Evolutionary conservation across 2,888 invertebrate species (phyloP).

Genomic region (Drosophila infuscata): DNA sequence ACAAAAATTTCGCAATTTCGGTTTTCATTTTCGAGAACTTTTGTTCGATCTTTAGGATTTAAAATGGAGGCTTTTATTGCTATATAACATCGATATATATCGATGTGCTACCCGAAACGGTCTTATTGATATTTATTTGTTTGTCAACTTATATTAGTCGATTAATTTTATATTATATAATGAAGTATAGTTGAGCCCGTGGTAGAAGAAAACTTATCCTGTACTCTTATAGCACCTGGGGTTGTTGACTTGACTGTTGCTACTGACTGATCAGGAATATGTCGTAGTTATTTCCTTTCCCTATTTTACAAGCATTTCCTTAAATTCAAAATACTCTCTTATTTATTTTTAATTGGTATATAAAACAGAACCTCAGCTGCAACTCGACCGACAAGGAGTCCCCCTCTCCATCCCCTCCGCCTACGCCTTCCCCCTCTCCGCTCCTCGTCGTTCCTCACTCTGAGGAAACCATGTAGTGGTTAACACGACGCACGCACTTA

Average conservation of each 20-base stretch:
- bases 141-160: not conserved
- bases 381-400: not conserved
- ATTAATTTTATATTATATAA: not conserved
- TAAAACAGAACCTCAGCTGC: slow-evolving; percentile 4
- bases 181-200: not conserved
- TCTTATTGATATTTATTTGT: not conserved
- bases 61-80: too few relatives aligned
- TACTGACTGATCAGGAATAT: not conserved
- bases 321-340: not conserved
- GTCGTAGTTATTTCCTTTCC: not conserved
- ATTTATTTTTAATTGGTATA: not conserved
- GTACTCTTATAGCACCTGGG: not conserved
- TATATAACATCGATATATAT: too few relatives aligned
- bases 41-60: too few relatives aligned
- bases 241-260: not conserved
- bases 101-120: too few relatives aligned
- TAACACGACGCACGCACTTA: slow-evolving; percentile 50
- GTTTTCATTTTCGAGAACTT: too few relatives aligned
- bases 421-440: not conserved
- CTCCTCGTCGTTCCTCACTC: not conserved
- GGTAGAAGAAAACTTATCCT: not conserved
- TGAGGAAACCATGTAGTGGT: slow-evolving; percentile 17
- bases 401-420: not conserved
- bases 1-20: too few relatives aligned
- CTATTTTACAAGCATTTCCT: not conserved